These are phyloP conservation scores for Botia almorhae DNA, from an alignment of 2,797 vertebrate genomes.

Conservation along the genomic window DNA sequence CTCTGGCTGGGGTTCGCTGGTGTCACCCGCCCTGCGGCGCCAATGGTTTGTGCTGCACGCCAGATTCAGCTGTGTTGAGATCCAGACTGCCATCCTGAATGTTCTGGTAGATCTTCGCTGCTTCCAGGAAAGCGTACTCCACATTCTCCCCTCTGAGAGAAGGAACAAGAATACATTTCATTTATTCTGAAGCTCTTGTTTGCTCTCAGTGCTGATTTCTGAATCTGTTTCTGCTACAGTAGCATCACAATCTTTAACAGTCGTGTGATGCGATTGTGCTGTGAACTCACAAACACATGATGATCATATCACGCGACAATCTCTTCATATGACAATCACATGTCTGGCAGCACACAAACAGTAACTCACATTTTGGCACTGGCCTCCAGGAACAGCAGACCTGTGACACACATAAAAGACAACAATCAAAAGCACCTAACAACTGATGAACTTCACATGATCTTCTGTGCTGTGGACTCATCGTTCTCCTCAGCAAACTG, in stretches of 20 bases:
- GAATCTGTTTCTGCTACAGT: too few relatives aligned
- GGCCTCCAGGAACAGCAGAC: conserved; percentile 90
- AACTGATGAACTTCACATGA: not conserved
- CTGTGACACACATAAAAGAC: conserved; percentile 64
- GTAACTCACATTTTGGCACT: conserved; percentile 92
- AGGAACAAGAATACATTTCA: not conserved
- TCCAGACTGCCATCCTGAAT: conserved; percentile 92
- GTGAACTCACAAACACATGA: too few relatives aligned
- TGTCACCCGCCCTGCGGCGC: conserved; percentile 94
- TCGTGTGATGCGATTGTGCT: too few relatives aligned
- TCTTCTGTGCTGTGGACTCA: conserved; percentile 58
- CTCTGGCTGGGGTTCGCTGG: conserved; percentile 98
- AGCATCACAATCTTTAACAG: too few relatives aligned
- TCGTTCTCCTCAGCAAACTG: conserved; percentile 93
- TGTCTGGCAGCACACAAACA: not conserved
- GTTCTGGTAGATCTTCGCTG: conserved; percentile 93
- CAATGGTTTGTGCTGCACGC: conserved; percentile 98
- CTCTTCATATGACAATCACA: too few relatives aligned
- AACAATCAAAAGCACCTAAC: not conserved
- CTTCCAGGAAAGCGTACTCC: conserved; percentile 90
- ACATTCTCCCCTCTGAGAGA: conserved; percentile 85
- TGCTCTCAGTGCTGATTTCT: too few relatives aligned
- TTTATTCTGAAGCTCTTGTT: not conserved
- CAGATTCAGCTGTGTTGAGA: conserved; percentile 91
- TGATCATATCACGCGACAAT: too few relatives aligned